Evolutionary conservation across 2,888 invertebrate genomes (phyloP).

Genomic region (Esperia sulphurella): DNA sequence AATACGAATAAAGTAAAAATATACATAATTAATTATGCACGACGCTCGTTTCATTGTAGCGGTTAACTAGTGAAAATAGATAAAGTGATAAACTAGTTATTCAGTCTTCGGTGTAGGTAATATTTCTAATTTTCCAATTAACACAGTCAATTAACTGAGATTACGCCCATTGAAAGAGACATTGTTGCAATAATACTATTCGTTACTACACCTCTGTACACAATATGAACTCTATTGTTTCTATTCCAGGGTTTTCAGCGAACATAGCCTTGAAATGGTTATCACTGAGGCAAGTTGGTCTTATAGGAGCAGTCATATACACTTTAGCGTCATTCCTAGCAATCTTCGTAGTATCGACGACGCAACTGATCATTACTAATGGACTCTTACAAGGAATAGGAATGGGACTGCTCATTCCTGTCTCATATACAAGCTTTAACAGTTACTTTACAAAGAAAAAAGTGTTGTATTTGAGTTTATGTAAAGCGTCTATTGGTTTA

Average conservation of each 20-base stretch:
- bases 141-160: background rate
- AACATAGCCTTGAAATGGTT: conserved; percentile 83
- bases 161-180: background rate
- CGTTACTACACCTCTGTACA: background rate
- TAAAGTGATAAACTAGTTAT: too few species aligned
- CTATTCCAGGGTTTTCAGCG: conserved; percentile 82
- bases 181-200: background rate
- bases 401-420: conserved; percentile 85
- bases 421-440: conserved; percentile 86
- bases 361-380: conserved; percentile 82
- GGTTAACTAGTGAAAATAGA: too few species aligned
- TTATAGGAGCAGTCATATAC: conserved; percentile 82
- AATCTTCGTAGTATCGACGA: conserved; percentile 81
- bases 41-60: too few species aligned
- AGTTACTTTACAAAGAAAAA: conserved; percentile 85
- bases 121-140: background rate
- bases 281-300: conserved; percentile 82
- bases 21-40: too few species aligned
- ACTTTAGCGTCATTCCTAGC: conserved; percentile 81
- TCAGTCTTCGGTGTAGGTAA: too few species aligned
- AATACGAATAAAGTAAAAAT: too few species aligned
- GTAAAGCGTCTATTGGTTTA: conserved; percentile 84
- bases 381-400: conserved; percentile 83
- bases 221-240: conserved; percentile 3
- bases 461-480: conserved; percentile 84